Base-by-base conservation (phyloP, 1,140 invertebrate species). In the Drosophila nigrodunni region DNA sequence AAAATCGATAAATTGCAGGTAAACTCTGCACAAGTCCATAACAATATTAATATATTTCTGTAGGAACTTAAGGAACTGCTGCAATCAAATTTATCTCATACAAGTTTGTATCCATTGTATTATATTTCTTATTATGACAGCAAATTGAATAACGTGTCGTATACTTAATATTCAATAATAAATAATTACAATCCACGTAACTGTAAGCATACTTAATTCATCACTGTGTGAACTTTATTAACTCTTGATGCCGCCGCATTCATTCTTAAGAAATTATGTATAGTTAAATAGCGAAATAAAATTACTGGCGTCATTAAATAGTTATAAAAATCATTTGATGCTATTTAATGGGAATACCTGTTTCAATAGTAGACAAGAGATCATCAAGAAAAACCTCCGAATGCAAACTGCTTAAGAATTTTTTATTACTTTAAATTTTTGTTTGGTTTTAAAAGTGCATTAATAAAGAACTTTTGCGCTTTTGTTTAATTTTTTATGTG, bases 1-100 rank as follows among this genome's bases (percentile, higher is more conserved):
- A 57, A 15, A 30, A 57, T 66, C 41, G 8, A 66, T 35, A 57
- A 13, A 13, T 7, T 55, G 64, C 30, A 35, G 13, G 21, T 39
- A 18, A 50, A 64, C 35, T 15, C 43, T 21, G 15, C 30, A 30
- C 18, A 25, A 37, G 10, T 47, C 34, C 47, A 67, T 44, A 39
- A 46, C n/a, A 47, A 21, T 25, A 25, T 25, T 57, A 21, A 57
- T 57, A 41, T 43, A 41, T 43, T 2, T 41, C 54, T 21, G 9
- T 2, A 41, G 21, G 10, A 2, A 9, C n/a, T 41, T 15, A 2
- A 41, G 11, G 9, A 41, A 43, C n/a, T 43, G 41, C 41, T 13
- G 6, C 6, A 39, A 37, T 6, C n/a, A 47, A 41, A 11, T 41
- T 46, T 7, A 13, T 13, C n/a, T 46, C 44, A 47, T 47, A 21